These are phyloP conservation scores for Brachyhypopomus gauderio DNA, from an alignment of 2,113 vertebrate genomes.

Conservation along the genomic window DNA sequence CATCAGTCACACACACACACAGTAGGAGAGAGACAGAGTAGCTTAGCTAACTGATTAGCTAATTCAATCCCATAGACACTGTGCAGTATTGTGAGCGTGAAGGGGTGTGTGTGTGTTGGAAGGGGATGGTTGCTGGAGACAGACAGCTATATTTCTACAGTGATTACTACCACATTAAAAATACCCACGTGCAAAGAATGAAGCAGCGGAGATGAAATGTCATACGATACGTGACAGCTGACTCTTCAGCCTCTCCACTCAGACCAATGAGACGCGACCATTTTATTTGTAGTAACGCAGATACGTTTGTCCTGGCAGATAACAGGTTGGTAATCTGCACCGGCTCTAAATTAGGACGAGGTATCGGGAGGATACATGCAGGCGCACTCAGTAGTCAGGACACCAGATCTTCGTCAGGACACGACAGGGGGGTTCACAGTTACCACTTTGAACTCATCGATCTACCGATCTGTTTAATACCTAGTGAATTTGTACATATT, in stretches of 20 bases:
- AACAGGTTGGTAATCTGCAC: background rate
- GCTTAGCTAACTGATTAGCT: no score
- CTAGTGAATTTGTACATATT: no score
- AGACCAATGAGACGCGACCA: background rate
- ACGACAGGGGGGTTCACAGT: background rate
- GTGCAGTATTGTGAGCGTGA: no score
- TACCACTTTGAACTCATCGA: no score
- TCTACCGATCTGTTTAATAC: no score
- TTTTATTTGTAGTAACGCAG: no score
- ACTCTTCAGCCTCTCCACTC: background rate
- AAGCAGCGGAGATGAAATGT: background rate
- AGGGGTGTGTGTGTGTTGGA: background rate
- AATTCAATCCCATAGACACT: background rate
- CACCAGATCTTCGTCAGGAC: background rate
- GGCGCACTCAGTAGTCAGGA: background rate
- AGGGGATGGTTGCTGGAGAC: background rate
- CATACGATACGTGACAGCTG: background rate
- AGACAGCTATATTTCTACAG: background rate
- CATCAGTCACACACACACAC: background rate
- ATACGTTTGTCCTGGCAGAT: no score
- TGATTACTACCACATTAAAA: slow-evolving; percentile 16
- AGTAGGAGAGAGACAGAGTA: background rate
- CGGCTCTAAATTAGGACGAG: background rate
- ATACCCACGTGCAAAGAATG: background rate
- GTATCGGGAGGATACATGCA: background rate